phyloP scores from a whole-genome alignment of 2,888 invertebrate genomes.

The Podabrus alpinus region DNA sequence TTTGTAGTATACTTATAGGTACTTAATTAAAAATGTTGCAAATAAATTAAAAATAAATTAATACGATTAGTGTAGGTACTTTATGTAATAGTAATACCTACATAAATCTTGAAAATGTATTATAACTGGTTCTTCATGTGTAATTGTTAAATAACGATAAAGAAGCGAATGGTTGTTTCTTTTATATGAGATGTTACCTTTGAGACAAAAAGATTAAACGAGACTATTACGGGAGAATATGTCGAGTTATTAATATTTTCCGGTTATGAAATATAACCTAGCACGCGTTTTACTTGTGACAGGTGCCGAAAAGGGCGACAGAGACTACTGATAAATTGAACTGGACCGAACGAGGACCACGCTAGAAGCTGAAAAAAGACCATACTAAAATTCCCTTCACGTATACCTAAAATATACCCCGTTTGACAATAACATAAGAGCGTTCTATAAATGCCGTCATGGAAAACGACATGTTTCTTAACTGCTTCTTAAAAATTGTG shows the following conservation, averaged over 20 bases:
- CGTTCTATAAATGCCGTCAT: conserved; percentile 20
- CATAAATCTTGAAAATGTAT: conserved; percentile 18
- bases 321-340: conserved; percentile 53
- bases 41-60: conserved; percentile 14
- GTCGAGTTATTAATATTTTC: conserved; percentile 45
- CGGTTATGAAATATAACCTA: conserved; percentile 49
- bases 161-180: conserved; percentile 9
- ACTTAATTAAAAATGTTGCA: neutral
- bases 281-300: conserved; percentile 47
- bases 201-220: conserved; percentile 36
- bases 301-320: conserved; percentile 54
- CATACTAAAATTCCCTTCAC: conserved; percentile 51
- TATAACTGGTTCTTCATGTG: conserved; percentile 23
- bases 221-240: conserved; percentile 36
- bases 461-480: conserved; percentile 10
- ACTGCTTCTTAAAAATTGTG: conserved; percentile 30
- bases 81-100: too few species aligned
- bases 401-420: conserved; percentile 50
- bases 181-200: conserved; percentile 23
- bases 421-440: conserved; percentile 38
- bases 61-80: neutral
- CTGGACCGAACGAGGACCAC: conserved; percentile 43
- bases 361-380: conserved; percentile 35
- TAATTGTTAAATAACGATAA: conserved; percentile 21
- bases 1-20: too few species aligned